These are phyloP conservation scores for Ornithorhynchus anatinus DNA, from an alignment of 2,113 vertebrate genomes.

Conservation along the genomic window DNA sequence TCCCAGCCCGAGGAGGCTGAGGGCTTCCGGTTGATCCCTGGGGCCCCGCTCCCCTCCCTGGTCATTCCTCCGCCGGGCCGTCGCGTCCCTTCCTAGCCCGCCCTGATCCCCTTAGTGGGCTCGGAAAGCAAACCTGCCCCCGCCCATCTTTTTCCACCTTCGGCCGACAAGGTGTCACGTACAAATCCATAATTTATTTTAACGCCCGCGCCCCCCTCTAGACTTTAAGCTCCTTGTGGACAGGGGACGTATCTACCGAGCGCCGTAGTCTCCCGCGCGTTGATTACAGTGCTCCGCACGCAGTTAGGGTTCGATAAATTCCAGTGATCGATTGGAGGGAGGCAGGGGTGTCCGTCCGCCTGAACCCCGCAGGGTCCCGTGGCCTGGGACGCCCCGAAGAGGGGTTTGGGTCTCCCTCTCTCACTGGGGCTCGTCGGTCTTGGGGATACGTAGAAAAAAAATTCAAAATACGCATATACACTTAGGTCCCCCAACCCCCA, in stretches of 20 bases:
- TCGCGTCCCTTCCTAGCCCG: no score
- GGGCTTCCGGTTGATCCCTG: no score
- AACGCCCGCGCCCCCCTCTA: not conserved
- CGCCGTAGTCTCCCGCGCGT: no score
- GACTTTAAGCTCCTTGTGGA: not conserved
- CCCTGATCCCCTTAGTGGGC: no score
- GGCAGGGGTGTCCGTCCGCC: no score
- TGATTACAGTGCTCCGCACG: not conserved
- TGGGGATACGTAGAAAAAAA: not conserved
- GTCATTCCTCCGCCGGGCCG: no score
- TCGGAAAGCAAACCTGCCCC: no score
- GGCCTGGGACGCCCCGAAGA: not conserved
- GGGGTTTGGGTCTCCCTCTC: not conserved
- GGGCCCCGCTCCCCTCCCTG: no score
- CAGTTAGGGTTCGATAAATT: not conserved
- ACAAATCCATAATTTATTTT: not conserved
- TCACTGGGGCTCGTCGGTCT: not conserved
- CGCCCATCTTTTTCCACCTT: no score
- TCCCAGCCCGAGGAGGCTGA: no score
- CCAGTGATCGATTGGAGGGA: not conserved
- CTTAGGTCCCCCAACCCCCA: not conserved
- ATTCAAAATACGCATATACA: not conserved
- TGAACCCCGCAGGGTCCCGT: not conserved
- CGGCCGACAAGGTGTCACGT: no score
- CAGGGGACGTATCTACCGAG: not conserved